These are phyloP conservation scores for Thamnaconus septentrionalis DNA, from an alignment of 2,113 vertebrate genomes.

Conservation along the genomic window DNA sequence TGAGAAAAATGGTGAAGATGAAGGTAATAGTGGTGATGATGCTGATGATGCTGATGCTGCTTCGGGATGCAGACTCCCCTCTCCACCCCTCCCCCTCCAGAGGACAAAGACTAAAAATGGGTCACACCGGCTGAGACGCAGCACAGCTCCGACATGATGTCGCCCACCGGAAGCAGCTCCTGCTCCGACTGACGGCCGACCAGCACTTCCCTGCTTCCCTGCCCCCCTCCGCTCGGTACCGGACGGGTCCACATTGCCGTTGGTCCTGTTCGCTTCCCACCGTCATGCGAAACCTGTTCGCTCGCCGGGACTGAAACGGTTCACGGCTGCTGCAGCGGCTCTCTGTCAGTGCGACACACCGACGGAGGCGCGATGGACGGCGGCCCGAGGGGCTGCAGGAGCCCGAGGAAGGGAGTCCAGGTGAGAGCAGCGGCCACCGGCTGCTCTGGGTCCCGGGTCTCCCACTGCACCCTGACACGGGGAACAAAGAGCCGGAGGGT, in stretches of 20 bases:
- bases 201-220: too few relatives aligned
- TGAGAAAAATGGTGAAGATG: too few relatives aligned
- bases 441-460: not conserved
- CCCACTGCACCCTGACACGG: too few relatives aligned
- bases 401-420: too few relatives aligned
- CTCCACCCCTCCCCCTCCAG: constrained; percentile 28
- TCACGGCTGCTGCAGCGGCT: not conserved
- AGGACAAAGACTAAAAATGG: constrained; percentile 79
- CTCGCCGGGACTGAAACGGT: constrained; percentile 18
- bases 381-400: too few relatives aligned
- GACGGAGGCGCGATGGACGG: constrained; percentile 27
- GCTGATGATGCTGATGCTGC: not conserved
- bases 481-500: too few relatives aligned
- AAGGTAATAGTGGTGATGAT: too few relatives aligned
- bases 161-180: constrained; percentile 10
- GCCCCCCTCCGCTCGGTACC: too few relatives aligned
- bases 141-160: constrained; percentile 35
- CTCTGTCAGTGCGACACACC: not conserved
- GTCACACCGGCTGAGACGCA: constrained; percentile 59
- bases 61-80: constrained; percentile 28
- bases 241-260: too few relatives aligned
- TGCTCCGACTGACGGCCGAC: not conserved
- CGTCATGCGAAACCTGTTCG: constrained; percentile 18
- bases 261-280: constrained; percentile 12
- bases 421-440: too few relatives aligned